Evolutionary conservation across 2,113 vertebrate species (phyloP).

Genomic region (Suncus etruscus): DNA sequence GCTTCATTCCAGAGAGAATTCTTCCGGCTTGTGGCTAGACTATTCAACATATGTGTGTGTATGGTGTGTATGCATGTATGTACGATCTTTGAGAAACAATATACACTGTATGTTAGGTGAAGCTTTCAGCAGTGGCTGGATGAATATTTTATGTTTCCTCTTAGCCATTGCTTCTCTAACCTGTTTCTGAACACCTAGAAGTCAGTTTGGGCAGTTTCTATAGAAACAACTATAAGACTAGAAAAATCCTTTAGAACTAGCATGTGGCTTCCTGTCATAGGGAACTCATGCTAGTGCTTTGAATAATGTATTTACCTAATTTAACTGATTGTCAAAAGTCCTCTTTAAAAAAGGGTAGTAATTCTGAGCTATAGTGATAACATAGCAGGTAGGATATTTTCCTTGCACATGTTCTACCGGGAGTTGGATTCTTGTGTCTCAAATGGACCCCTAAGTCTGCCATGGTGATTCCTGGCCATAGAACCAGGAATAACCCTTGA

Average conservation of each 20-base stretch:
- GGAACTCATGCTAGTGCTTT: constrained; percentile 36
- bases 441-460: too few relatives aligned
- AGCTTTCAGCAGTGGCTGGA: background rate
- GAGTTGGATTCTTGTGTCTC: too few relatives aligned
- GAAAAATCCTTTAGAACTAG: constrained; percentile 32
- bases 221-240: constrained; percentile 72
- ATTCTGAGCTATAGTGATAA: too few relatives aligned
- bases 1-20: background rate
- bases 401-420: too few relatives aligned
- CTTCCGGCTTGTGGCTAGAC: background rate
- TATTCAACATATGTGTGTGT: background rate
- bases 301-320: constrained; percentile 21
- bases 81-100: constrained; percentile 27
- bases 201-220: constrained; percentile 77
- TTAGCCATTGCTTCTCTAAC: constrained; percentile 62
- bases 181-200: constrained; percentile 57
- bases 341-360: background rate
- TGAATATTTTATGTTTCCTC: constrained; percentile 69
- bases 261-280: constrained; percentile 22
- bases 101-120: background rate
- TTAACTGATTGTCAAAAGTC: constrained; percentile 44
- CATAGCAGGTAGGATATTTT: too few relatives aligned
- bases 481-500: too few relatives aligned
- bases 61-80: background rate
- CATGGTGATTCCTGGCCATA: too few relatives aligned